A percentile compares a stretch with the other conserved stretches of the same genome.
Evolutionary conservation across 2,797 vertebrate species (phyloP).

Genomic region (Menidia menidia): DNA sequence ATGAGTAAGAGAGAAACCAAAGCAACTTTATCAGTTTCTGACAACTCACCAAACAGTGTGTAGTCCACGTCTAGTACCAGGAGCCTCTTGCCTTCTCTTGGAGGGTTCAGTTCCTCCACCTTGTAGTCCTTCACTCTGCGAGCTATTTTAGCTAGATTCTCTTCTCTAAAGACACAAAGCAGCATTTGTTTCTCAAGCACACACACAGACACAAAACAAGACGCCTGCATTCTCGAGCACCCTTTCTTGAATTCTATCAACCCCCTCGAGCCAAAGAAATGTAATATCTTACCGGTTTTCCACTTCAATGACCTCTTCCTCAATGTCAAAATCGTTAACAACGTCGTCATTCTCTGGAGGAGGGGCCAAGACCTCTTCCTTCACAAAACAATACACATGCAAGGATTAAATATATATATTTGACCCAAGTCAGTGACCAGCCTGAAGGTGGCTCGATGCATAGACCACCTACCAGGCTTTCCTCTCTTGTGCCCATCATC

Average conservation of each 20-base stretch:
- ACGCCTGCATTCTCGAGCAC: background rate
- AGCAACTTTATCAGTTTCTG: background rate
- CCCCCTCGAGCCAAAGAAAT: background rate
- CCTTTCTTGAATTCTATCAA: background rate
- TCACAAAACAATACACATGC: conserved; percentile 61
- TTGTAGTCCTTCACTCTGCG: conserved; percentile 98
- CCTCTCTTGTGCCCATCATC: conserved; percentile 99
- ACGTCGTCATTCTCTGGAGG: conserved; percentile 98
- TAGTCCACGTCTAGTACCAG: conserved; percentile 98
- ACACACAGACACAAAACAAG: background rate
- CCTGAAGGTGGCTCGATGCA: background rate
- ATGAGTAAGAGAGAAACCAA: background rate
- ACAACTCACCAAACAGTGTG: conserved; percentile 93
- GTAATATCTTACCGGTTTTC: conserved; percentile 89
- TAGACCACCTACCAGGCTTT: conserved; percentile 89
- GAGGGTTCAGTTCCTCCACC: conserved; percentile 94
- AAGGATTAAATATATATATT: conserved; percentile 6
- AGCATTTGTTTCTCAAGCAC: conserved; percentile 21
- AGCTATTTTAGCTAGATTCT: conserved; percentile 97
- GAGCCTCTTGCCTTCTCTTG: conserved; percentile 94
- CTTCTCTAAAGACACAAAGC: conserved; percentile 86
- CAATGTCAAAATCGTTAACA: conserved; percentile 98
- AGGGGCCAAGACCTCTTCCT: conserved; percentile 98
- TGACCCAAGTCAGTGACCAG: background rate
- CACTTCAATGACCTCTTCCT: conserved; percentile 98